A percentile compares a stretch with the other conserved stretches of the same genome.
These are phyloP conservation scores for Germaria angustata DNA, from an alignment of 2,888 invertebrate genomes.

Conservation along the genomic window DNA sequence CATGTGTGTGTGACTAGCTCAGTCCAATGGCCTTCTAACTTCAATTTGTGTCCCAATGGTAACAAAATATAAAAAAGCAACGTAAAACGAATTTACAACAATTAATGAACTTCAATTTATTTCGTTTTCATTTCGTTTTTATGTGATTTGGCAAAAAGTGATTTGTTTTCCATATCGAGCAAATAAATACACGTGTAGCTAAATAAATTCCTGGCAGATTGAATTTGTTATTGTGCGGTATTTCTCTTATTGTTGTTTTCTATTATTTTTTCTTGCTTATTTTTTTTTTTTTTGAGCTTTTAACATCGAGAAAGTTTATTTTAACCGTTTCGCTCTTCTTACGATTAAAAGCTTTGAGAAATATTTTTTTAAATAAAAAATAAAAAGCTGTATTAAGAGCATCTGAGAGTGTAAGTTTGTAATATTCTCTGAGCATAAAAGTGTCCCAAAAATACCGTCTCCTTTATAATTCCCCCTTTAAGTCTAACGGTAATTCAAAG, in stretches of 20 bases:
- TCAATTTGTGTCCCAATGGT: background rate
- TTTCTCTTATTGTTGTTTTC: background rate
- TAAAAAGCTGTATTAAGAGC: background rate
- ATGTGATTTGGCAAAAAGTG: slow-evolving; percentile 40
- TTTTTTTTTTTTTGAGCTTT: background rate
- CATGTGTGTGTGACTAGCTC: background rate
- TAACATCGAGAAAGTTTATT: slow-evolving; percentile 18
- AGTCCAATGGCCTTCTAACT: background rate
- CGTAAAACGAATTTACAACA: slow-evolving; percentile 33
- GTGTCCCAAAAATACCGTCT: slow-evolving; percentile 51
- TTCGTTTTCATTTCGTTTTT: background rate
- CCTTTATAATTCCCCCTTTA: background rate
- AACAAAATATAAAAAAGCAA: background rate
- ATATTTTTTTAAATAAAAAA: background rate
- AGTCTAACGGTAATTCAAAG: background rate
- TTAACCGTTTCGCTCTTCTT: slow-evolving; percentile 57
- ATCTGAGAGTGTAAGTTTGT: background rate
- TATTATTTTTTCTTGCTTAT: background rate
- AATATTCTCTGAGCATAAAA: background rate
- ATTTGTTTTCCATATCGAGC: slow-evolving; percentile 16
- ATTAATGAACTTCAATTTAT: slow-evolving; percentile 57
- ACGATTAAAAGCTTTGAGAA: slow-evolving; percentile 1
- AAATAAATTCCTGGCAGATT: slow-evolving; percentile 52
- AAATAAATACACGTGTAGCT: slow-evolving; percentile 62
- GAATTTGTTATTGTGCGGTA: slow-evolving; percentile 59